Evolutionary conservation across 2,113 vertebrate genomes (phyloP).

Genomic region (Melanerpes aurifrons): DNA sequence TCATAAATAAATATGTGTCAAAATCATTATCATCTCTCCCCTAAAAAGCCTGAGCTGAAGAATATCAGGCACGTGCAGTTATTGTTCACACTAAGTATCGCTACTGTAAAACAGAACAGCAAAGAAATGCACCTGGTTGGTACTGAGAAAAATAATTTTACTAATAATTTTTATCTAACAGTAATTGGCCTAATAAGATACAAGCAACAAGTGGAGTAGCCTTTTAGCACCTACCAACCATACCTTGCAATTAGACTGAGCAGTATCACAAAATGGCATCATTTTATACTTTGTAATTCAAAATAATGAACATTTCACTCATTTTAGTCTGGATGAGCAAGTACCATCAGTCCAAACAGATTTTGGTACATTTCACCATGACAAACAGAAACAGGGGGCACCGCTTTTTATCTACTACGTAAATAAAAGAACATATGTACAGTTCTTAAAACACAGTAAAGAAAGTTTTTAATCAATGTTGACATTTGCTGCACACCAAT

Average conservation of each 20-base stretch:
- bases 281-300: neutral
- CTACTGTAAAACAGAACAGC: neutral
- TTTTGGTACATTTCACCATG: constrained; percentile 41
- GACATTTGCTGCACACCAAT: neutral
- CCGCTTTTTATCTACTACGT: neutral
- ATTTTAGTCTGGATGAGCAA: neutral
- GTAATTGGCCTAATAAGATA: neutral
- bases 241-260: neutral
- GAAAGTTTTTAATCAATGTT: constrained; percentile 32
- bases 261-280: neutral
- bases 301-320: neutral
- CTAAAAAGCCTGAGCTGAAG: neutral
- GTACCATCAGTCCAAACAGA: constrained; percentile 27
- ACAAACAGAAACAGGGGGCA: constrained; percentile 52
- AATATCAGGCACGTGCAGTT: constrained; percentile 27
- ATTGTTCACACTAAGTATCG: constrained; percentile 22
- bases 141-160: neutral
- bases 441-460: constrained; percentile 29
- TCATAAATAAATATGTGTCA: constrained; percentile 35
- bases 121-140: neutral
- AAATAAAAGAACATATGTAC: constrained; percentile 18
- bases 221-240: neutral
- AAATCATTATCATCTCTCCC: constrained; percentile 28
- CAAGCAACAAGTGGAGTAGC: neutral
- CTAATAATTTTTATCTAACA: neutral